Percentiles rank a stretch among this genome's conserved stretches.
Evolutionary conservation across 2,113 vertebrate species (phyloP).

Genomic region (Gorsachius goisagi): DNA sequence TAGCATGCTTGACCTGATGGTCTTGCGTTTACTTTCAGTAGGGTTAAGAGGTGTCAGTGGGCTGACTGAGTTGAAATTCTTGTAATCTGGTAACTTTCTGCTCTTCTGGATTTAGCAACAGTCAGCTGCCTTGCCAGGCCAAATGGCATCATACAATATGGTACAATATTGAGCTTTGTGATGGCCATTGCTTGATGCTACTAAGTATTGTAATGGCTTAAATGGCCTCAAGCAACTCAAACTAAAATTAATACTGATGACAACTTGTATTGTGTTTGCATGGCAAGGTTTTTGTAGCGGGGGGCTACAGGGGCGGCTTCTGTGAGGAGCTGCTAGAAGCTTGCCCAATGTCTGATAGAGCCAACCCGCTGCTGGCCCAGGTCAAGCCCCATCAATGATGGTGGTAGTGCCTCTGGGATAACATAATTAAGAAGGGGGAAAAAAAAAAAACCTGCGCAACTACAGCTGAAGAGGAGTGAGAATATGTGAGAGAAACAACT

Average conservation of each 20-base stretch:
- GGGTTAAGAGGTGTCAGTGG: not conserved
- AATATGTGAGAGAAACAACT: not conserved
- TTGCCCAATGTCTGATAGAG: not conserved
- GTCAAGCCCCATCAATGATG: fast-evolving
- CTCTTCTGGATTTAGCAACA: not conserved
- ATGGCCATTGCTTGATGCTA: not conserved
- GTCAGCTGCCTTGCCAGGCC: not conserved
- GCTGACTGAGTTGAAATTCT: not conserved
- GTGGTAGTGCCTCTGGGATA: not conserved
- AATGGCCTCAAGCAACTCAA: not conserved
- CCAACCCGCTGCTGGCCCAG: fast-evolving
- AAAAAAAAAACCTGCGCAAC: not conserved
- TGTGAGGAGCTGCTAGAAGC: not conserved
- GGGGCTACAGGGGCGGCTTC: not conserved
- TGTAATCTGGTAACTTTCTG: not conserved
- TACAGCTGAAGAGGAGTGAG: not conserved
- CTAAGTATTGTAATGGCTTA: not conserved
- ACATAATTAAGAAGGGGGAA: not conserved
- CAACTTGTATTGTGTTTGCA: not conserved
- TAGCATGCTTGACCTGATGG: not conserved
- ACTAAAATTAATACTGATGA: not conserved
- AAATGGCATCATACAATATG: not conserved
- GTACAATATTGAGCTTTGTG: not conserved
- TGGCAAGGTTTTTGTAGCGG: not conserved
- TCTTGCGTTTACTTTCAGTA: not conserved